Evolutionary conservation across 2,113 vertebrate species (phyloP), one percentile per base, ranked within the genome.

Genomic region (Labrus mixtus): DNA sequence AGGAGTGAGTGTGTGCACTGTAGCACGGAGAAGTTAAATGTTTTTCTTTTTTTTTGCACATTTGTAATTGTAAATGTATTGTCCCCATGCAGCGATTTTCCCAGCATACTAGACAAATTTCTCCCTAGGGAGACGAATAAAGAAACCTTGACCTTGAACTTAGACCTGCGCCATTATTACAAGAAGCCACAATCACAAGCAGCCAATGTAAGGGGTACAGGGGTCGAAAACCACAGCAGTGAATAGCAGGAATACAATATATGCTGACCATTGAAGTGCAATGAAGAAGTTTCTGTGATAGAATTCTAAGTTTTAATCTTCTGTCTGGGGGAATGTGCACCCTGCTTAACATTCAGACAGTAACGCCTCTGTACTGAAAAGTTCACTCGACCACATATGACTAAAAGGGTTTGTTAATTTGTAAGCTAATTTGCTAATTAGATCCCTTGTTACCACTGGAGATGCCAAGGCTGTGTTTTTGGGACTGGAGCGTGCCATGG

Each of bases 361-460:
- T 9, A 8, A 51, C 12, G 12, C 29, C 59, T 13, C 6, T 48
- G 5, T 19, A 4, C 8, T 13, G 48, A 8, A 17, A 55, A 22
- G 1, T 39, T 68, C 17, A 17, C 50, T n/a, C 3, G n/a, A 64
- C 73, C 37, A 41, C 12, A 60, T 51, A 23, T 16, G 1, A 20
- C 39, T 39, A 56, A n/a, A 37, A 73, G 60, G 13, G 19, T 68
- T 51, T 29, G 68, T 36, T 57, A 46, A 76, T 55, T 63, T 8
- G 19, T 58, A 17, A 8, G 73, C 23, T 73, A 56, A 76, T 73
- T 72, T 3, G 36, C 59, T 86, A 86, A 83, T 81, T 78, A 67
- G 77, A 37, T 87, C 69, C 80, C 84, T 29, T 10, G 84, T 55
- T 56, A 9, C 71, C n/a, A 3, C 4, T 1, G 5, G 16, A 39